Percentiles rank a stretch among this genome's conserved stretches.
Evolutionary conservation across 2,113 vertebrate genomes (phyloP).

Genomic region (Gallinago undulata): DNA sequence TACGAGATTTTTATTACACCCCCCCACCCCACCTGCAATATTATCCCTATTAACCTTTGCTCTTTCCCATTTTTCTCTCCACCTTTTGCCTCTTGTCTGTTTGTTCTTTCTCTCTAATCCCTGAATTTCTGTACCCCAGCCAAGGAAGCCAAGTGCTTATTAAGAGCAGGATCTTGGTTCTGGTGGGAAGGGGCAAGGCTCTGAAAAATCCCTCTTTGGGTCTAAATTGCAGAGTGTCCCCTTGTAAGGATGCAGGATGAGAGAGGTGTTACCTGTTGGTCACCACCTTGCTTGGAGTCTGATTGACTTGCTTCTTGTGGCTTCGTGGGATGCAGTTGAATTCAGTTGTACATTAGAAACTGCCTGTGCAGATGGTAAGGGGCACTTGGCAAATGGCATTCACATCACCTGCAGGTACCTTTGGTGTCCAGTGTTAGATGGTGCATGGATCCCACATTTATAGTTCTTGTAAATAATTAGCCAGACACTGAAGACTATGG

Average conservation of each 20-base stretch:
- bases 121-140: neutral
- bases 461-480: neutral
- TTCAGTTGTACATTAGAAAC: neutral
- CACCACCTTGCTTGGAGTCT: neutral
- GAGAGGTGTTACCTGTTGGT: neutral
- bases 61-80: neutral
- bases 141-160: neutral
- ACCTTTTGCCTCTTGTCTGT: neutral
- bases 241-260: neutral
- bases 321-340: neutral
- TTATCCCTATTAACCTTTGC: neutral
- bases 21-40: too few relatives aligned
- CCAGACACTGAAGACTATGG: neutral
- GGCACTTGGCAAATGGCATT: neutral
- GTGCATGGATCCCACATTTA: fast-evolving
- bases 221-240: neutral
- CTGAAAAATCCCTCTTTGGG: neutral
- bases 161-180: neutral
- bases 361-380: too few relatives aligned
- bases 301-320: neutral
- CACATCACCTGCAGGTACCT: neutral
- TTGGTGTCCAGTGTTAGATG: neutral
- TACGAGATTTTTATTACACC: neutral
- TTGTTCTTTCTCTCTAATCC: neutral
- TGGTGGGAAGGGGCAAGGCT: neutral